Base-by-base conservation (phyloP, 2,113 vertebrate species). In the Bettongia penicillata region DNA sequence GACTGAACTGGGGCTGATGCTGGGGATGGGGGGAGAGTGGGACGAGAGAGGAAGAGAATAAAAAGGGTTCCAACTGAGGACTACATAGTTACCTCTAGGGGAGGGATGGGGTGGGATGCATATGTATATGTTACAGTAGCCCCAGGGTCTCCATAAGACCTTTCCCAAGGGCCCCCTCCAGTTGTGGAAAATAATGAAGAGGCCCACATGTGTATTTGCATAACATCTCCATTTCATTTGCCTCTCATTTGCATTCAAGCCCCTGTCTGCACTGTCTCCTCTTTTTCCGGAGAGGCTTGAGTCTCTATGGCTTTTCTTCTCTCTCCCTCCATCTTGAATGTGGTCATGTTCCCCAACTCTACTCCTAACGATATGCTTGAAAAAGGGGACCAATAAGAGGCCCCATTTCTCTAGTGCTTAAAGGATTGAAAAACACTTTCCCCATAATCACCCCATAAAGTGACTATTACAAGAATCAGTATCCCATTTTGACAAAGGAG, bases 171-270 rank as follows among this genome's bases (percentile, higher is more conserved):
- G 55, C 77, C 90, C 51, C 84, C 47, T 94, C 91, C 93, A 93
- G 68, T 93, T 91, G 90, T 96, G 96, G 92, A 94, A 94, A 95
- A 94, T 96, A 97, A 97, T 98, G 96, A 97, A 92, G 91, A 96
- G 91, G 96, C 96, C 51, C 92, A 96, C 93, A 26, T 94, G 92
- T 90, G 0, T 95, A 97, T 98, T 98, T 97, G 96, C 98, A 98
- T 98, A 95, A 94, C 93, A 95, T 97, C 96, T 98, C 97, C 96
- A 97, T 98, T 94, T 90, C 55, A 97, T 97, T 98, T 97, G 91
- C 94, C 96, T 97, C 96, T 95, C 48, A 98, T 98, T 98, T 98
- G 94, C 97, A 95, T 98, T 84, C 97, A 92, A 50, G 93, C 90
- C 68, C 43, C 61, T 92, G 68, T 84, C 68, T 84, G 68, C n/a